phyloP scores from a whole-genome alignment of 2,888 invertebrate genomes.

The Agrypnus murinus region DNA sequence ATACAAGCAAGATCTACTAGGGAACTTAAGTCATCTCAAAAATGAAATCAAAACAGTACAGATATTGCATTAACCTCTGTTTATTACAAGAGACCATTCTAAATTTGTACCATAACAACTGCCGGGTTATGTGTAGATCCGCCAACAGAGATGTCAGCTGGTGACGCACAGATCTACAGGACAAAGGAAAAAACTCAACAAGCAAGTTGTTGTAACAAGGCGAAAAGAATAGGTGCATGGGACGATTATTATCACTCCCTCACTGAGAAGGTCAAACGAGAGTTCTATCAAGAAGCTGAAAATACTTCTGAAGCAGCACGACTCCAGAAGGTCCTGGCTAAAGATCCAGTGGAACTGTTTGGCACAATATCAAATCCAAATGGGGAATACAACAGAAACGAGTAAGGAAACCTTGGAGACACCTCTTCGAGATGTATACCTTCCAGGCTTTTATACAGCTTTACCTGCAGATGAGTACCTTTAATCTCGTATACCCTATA shows the following conservation, averaged over 20 bases:
- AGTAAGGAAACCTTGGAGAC: constrained; percentile 4
- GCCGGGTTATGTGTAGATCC: too few species aligned
- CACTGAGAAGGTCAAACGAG: background rate
- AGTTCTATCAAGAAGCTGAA: too few species aligned
- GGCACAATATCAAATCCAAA: background rate
- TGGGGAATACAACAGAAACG: background rate
- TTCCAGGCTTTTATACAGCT: background rate
- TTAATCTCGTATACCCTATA: background rate
- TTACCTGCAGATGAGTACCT: background rate
- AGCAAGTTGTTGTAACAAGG: constrained; percentile 11
- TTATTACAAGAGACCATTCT: background rate
- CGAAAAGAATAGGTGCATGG: background rate
- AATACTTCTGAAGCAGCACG: too few species aligned
- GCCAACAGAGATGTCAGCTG: too few species aligned
- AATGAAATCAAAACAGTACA: constrained; percentile 6
- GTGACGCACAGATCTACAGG: background rate
- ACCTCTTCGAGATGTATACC: background rate
- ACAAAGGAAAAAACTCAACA: background rate
- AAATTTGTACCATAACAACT: constrained; percentile 1
- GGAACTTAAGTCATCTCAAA: background rate
- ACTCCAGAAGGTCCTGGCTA: background rate
- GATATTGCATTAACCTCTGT: constrained; percentile 1
- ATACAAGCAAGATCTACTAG: background rate
- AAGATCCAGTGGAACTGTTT: constrained; percentile 1
- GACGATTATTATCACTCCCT: background rate